A percentile compares a stretch with the other conserved stretches of the same genome.
These are phyloP conservation scores for Burhinus oedicnemus DNA, from an alignment of 2,113 vertebrate genomes.

Conservation along the genomic window DNA sequence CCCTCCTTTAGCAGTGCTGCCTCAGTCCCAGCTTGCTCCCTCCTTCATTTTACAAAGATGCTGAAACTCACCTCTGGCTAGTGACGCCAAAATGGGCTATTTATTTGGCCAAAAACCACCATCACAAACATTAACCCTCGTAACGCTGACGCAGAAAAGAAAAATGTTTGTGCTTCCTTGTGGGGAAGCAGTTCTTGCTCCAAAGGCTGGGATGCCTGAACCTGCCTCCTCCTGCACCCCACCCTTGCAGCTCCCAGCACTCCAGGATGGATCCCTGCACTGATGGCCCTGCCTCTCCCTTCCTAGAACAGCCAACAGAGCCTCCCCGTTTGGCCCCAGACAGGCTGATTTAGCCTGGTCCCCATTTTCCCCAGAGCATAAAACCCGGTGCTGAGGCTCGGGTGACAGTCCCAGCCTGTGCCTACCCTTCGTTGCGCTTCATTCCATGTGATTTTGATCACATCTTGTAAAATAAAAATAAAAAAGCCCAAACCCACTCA, in stretches of 20 bases:
- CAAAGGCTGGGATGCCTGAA: not conserved
- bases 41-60: no score
- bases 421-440: not conserved
- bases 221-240: not conserved
- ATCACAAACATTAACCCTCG: not conserved
- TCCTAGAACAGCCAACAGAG: not conserved
- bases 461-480: not conserved
- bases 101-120: not conserved
- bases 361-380: not conserved
- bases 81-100: not conserved
- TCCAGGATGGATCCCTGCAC: not conserved
- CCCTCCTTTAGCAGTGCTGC: not conserved
- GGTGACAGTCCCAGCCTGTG: not conserved
- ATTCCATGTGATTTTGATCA: not conserved
- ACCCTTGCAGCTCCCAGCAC: not conserved
- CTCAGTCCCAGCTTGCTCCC: not conserved
- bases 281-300: not conserved
- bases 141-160: not conserved
- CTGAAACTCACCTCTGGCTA: not conserved
- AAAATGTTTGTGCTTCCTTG: not conserved
- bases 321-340: not conserved
- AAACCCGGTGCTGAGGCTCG: not conserved
- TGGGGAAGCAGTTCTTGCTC: not conserved
- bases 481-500: not conserved
- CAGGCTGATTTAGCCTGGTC: not conserved